Evolutionary conservation across 2,888 invertebrate species (phyloP), one percentile per base, ranked within the genome.

Genomic region (Leptopilina drosophilae): DNA sequence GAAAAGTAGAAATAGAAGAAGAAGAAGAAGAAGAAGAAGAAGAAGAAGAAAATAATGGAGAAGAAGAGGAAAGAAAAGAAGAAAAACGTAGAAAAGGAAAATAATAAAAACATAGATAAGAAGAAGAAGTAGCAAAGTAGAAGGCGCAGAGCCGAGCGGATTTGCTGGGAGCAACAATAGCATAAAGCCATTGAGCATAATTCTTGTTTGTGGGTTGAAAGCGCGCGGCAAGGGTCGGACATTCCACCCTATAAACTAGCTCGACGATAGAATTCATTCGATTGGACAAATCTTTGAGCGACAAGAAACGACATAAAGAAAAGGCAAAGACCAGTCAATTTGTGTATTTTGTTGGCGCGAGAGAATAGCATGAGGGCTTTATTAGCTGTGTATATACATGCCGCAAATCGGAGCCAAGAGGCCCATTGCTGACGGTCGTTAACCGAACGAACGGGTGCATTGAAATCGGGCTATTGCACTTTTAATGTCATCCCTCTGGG

Each of bases 401-500:
- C 12, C 64, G 81, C 67, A 75, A 77, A 75, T 80, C 80, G 59
- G 85, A 87, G 88, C 88, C 87, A 88, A 89, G 84, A 87, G 84
- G 81, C 77, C 80, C 84, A 83, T 88, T 85, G 83, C 84, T 84
- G 85, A 84, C 84, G 86, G 85, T 85, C 87, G 83, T 88, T 88
- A 87, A 86, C 82, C 87, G 86, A 83, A 84, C 82, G 79, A 81
- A 77, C 78, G 80, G 82, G 82, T 83, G 84, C 83, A 85, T 86
- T 82, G 83, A 82, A 84, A 85, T 84, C 85, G 84, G 87, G 87
- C 87, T 90, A 89, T 90, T 89, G 88, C 87, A 87, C 88, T 88
- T 86, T 90, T 88, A 88, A 90, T 87, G 87, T 86, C 83, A 81
- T 79, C 80, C 76, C 83, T 75, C 88, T 89, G 89, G 88, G 85